phyloP scores from a whole-genome alignment of 1,140 invertebrate genomes.

The Calycopis cecrops region DNA sequence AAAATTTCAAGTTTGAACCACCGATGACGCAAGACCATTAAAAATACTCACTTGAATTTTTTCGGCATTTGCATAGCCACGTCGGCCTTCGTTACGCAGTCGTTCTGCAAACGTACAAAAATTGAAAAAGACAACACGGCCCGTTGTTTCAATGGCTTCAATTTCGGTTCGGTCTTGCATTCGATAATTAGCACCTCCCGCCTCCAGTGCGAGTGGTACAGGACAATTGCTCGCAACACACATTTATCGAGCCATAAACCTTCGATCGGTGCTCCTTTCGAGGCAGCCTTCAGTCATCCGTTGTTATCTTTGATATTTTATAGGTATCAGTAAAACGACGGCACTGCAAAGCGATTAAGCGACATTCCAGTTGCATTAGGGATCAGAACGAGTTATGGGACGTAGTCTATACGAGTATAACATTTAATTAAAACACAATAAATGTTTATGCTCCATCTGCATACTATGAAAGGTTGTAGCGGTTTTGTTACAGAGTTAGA shows the following conservation, averaged over 20 bases:
- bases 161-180: conserved; percentile 69
- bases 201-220: conserved; percentile 25
- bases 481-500: conserved; percentile 40
- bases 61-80: conserved; percentile 70
- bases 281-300: conserved; percentile 48
- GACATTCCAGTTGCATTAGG: conserved; percentile 53
- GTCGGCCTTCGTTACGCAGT: conserved; percentile 70
- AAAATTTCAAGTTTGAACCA: conserved; percentile 73
- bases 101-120: conserved; percentile 71
- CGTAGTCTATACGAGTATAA: conserved; percentile 31
- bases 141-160: conserved; percentile 72
- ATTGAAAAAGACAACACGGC: conserved; percentile 68
- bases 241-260: conserved; percentile 65
- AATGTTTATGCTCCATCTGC: conserved; percentile 44
- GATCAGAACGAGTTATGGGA: conserved; percentile 31
- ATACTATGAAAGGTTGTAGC: conserved; percentile 52
- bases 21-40: conserved; percentile 72
- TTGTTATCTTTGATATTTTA: conserved; percentile 73
- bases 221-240: conserved; percentile 55
- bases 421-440: conserved; percentile 61
- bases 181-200: conserved; percentile 70
- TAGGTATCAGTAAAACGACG: conserved; percentile 71
- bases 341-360: conserved; percentile 62
- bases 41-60: conserved; percentile 68
- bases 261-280: conserved; percentile 54